These are phyloP conservation scores for Numenius arquata DNA, from an alignment of 2,113 vertebrate genomes.

Conservation along the genomic window DNA sequence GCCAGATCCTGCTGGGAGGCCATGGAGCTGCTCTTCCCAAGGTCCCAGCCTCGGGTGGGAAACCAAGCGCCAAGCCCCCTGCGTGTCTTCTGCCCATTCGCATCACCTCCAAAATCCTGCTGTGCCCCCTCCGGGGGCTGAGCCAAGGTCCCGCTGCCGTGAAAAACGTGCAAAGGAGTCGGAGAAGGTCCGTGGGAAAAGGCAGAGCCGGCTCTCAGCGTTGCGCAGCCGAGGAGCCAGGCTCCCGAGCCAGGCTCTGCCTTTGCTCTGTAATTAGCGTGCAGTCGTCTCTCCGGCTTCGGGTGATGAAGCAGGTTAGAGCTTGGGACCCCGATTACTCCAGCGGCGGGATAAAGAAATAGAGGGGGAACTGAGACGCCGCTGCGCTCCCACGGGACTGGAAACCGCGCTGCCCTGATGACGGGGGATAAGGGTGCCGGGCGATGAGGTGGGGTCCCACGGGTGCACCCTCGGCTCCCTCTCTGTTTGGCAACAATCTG, in stretches of 20 bases:
- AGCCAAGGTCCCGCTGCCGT: neutral
- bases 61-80: rapidly evolving
- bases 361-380: slow-evolving; percentile 59
- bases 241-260: neutral
- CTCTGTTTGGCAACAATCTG: slow-evolving; percentile 22
- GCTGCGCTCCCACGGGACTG: slow-evolving; percentile 43
- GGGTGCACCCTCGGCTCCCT: neutral
- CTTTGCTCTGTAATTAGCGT: slow-evolving; percentile 30
- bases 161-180: rapidly evolving
- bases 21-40: neutral
- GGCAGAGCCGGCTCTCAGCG: neutral
- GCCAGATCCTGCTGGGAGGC: neutral
- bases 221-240: too few species aligned
- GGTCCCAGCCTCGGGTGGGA: neutral
- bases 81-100: rapidly evolving
- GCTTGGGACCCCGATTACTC: slow-evolving; percentile 33
- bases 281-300: slow-evolving; percentile 46
- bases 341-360: slow-evolving; percentile 33
- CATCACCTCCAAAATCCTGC: neutral
- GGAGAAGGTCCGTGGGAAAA: neutral
- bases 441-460: slow-evolving; percentile 42
- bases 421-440: slow-evolving; percentile 45
- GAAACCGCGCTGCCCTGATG: slow-evolving; percentile 37
- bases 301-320: slow-evolving; percentile 50
- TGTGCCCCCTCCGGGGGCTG: too few species aligned